Evolutionary conservation across 2,113 vertebrate species (phyloP), one percentile per base, ranked within the genome.

Genomic region (Andinoacara biseriatus): DNA sequence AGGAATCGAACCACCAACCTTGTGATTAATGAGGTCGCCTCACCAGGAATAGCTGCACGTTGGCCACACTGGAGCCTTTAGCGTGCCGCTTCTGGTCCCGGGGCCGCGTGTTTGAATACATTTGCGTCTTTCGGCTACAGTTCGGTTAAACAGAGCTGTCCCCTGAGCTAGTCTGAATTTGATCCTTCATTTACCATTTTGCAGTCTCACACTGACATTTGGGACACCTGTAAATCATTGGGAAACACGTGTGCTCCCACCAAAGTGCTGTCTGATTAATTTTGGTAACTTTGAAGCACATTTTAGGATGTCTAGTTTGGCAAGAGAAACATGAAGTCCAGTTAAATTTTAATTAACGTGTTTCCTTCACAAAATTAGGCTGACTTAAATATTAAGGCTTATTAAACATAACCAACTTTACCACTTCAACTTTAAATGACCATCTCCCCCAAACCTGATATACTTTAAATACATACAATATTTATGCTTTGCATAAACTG

Each of bases 11-110:
- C 6, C 33, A 33, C 6, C 33, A 33, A 33, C 6, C 33, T 33
- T 33, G 5, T 6, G 33, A 33, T 33, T 33, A 33, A 5, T 33
- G 31, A 33, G 31, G 26, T 49, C 1, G 0, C 40, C 63, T 26
- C 63, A 7, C 3, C 26, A 26, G 17, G 2, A 67, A 49, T 46
- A 67, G 26, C 63, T 43, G 38, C 10, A 11, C 10, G 10, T 43
- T 43, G 40, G 10, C 40, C 40, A 43, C 10, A 4, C 40, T 4
- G 40, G 40, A 43, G 11, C 40, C 40, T 43, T 43, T 11, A 40
- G 38, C 3, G 10, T 10, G 38, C 10, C 38, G 10, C 2, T 43
- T 43, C 10, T 11, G 40, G 40, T 43, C 40, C 40, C 10, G 0
- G 40, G 40, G 40, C 40, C 10, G 3, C 40, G 13, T 13, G 10